Conservation (phyloP, 2,797 vertebrate species). For the Myotis vivesi region DNA sequence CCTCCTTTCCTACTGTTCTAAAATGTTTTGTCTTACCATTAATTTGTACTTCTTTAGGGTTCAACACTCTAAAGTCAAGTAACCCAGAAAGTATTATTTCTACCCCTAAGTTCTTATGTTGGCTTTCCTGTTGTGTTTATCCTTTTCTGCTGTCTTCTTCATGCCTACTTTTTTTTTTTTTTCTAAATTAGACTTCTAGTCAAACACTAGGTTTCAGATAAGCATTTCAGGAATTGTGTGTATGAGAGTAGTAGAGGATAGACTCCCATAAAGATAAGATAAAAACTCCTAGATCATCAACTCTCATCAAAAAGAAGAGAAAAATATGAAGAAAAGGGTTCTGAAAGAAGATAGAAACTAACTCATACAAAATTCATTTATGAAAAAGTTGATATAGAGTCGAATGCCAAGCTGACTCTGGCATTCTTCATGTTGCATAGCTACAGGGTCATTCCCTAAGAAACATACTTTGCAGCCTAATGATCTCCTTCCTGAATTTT, state of each 20-base stretch:
- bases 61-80: slow-evolving; percentile 1
- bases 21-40: background rate
- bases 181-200: background rate
- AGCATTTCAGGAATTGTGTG: background rate
- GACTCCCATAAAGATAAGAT: background rate
- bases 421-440: background rate
- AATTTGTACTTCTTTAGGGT: background rate
- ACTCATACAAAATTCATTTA: background rate
- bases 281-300: slow-evolving; percentile 1
- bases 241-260: background rate
- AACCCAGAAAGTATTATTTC: background rate
- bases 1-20: background rate
- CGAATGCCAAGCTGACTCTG: background rate
- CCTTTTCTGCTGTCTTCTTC: background rate
- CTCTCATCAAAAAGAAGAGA: slow-evolving; percentile 21
- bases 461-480: background rate
- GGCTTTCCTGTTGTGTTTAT: background rate
- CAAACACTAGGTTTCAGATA: background rate
- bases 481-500: background rate
- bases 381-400: background rate
- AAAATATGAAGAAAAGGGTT: background rate
- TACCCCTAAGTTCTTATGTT: background rate
- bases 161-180: background rate
- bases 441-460: background rate
- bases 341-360: background rate